These are phyloP conservation scores for Cryptoblepharus egeriae DNA, from an alignment of 2,797 vertebrate genomes.

Conservation along the genomic window DNA sequence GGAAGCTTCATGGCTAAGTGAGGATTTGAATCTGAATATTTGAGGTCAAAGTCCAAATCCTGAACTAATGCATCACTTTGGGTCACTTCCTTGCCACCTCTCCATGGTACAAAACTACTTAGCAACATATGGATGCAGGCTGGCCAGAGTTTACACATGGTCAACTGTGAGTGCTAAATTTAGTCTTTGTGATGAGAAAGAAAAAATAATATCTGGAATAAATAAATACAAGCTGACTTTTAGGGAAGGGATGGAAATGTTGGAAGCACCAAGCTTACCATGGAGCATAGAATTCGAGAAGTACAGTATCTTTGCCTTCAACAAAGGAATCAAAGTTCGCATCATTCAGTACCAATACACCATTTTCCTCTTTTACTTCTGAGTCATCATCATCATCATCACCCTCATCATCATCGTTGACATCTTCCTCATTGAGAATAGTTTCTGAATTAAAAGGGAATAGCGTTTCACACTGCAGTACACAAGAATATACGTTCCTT, in stretches of 20 bases:
- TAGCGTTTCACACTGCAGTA: not conserved
- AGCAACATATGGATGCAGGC: not conserved
- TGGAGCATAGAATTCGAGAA: slow-evolving; percentile 96
- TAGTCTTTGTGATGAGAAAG: not conserved
- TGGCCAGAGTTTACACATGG: not conserved
- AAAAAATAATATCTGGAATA: not conserved
- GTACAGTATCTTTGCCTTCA: slow-evolving; percentile 90
- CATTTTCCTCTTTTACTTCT: slow-evolving; percentile 94
- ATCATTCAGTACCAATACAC: slow-evolving; percentile 88
- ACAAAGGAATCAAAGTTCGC: slow-evolving; percentile 91
- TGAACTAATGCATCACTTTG: too few relatives aligned
- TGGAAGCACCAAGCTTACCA: slow-evolving; percentile 80
- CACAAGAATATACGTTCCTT: not conserved
- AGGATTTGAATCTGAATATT: too few relatives aligned
- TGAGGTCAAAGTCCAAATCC: too few relatives aligned
- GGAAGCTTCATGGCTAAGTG: too few relatives aligned
- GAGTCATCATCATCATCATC: slow-evolving; percentile 80
- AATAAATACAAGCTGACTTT: not conserved
- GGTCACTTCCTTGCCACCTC: too few relatives aligned
- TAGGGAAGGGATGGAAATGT: not conserved
- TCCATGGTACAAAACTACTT: too few relatives aligned
- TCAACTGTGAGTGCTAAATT: not conserved
- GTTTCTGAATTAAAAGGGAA: slow-evolving; percentile 53
- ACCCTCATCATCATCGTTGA: slow-evolving; percentile 53
- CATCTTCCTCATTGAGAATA: slow-evolving; percentile 64